A percentile compares a stretch with the other conserved stretches of the same genome.
phyloP scores from a whole-genome alignment of 1,140 invertebrate species.

The Hydropsyche tenuis region DNA sequence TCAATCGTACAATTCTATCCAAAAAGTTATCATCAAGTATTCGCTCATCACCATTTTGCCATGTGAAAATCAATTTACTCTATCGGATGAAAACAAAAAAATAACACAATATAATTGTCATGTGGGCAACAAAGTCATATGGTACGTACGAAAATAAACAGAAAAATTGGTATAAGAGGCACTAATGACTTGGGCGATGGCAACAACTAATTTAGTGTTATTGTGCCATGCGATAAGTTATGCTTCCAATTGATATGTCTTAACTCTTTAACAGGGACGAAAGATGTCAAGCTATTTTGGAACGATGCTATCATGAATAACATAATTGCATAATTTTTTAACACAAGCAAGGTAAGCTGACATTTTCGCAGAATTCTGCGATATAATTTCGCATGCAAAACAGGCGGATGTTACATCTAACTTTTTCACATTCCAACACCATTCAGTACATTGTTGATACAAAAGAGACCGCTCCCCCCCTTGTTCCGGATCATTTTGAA shows the following conservation, averaged over 20 bases:
- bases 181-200: conserved; percentile 14
- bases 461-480: conserved; percentile 11
- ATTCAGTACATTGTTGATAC: neutral
- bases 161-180: conserved; percentile 11
- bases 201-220: conserved; percentile 13
- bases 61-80: conserved; percentile 77
- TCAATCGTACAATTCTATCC: conserved; percentile 70
- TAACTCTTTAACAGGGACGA: neutral
- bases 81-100: conserved; percentile 53
- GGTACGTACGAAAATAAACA: neutral
- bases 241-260: conserved; percentile 20
- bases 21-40: conserved; percentile 72
- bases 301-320: neutral
- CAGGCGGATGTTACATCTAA: no score
- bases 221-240: conserved; percentile 6
- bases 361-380: no score
- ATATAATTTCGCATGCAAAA: no score
- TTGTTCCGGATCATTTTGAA: conserved; percentile 23
- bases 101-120: neutral
- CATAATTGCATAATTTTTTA: no score
- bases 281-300: conserved; percentile 3
- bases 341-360: no score
- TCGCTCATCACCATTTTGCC: conserved; percentile 77
- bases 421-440: neutral
- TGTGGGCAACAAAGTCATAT: neutral